phyloP scores from a whole-genome alignment of 2,888 invertebrate species.

The Sesia apiformis region DNA sequence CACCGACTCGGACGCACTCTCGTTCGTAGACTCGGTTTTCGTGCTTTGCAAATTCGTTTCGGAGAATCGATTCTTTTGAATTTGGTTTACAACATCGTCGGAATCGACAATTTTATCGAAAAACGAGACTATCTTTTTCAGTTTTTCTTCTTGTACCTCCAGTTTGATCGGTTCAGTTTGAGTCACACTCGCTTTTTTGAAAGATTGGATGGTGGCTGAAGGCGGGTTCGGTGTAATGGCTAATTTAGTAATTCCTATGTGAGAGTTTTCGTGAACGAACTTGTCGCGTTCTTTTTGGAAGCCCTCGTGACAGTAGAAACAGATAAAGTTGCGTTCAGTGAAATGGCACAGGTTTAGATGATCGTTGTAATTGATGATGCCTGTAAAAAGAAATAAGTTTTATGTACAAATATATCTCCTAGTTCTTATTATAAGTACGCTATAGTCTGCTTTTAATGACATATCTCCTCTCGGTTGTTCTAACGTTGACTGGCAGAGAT shows the following conservation, averaged over 20 bases:
- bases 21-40: slow-evolving; percentile 10
- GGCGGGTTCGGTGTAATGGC: slow-evolving; percentile 21
- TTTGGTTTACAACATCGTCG: slow-evolving; percentile 30
- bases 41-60: slow-evolving; percentile 27
- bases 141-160: slow-evolving; percentile 43
- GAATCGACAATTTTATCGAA: slow-evolving; percentile 51
- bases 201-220: slow-evolving; percentile 8
- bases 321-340: slow-evolving; percentile 35
- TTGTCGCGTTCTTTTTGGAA: slow-evolving; percentile 43
- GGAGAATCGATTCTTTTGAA: slow-evolving; percentile 34
- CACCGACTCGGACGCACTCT: slow-evolving; percentile 14
- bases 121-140: slow-evolving; percentile 60
- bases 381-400: slow-evolving; percentile 17
- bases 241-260: slow-evolving; percentile 45
- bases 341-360: slow-evolving; percentile 59
- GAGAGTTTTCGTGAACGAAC: slow-evolving; percentile 47
- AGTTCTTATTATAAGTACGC: too few relatives aligned
- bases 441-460: too few relatives aligned
- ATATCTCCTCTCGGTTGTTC: too few relatives aligned
- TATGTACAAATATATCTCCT: too few relatives aligned
- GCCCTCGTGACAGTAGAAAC: slow-evolving; percentile 62
- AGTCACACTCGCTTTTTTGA: slow-evolving; percentile 33
- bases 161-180: slow-evolving; percentile 30
- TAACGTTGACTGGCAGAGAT: too few relatives aligned
- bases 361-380: slow-evolving; percentile 65